Evolutionary conservation across 2,888 invertebrate species (phyloP), one percentile per base, ranked within the genome.

Genomic region (Eristalis pertinax): DNA sequence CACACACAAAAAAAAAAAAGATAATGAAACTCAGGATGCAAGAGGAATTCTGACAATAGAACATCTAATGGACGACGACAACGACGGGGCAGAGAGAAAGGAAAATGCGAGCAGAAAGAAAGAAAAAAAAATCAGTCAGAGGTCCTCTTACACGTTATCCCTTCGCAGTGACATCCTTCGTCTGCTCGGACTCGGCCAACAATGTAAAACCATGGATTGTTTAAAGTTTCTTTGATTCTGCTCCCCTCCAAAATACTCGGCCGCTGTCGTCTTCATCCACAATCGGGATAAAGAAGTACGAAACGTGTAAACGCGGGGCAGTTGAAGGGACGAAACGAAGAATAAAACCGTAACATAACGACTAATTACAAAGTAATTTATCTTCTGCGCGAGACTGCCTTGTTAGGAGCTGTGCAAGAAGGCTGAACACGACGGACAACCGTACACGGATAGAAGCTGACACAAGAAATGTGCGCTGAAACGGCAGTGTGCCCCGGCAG

Each of bases 361-460:
- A 84, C 84, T 87, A 87, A 87, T 87, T 87, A 87, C 84, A 80
- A 73, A 84, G 87, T 87, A 79, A 87, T 87, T 87, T 87, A 87
- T 87, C 84, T 84, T 84, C 72, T 67, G 76, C 75, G 62, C 78
- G 83, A 72, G 82, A 75, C 62, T 72, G 65, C 70, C 70, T 29
- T 69, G 73, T 70, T 70, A 58, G 41, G 60, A 75, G 60, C 64
- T 72, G 35, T 73, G 73, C 24, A 65, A 83, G 58, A 32, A 50
- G 13, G 41, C 26, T 5, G 56, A 56, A 70, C 43, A 32, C 65
- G 56, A 76, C 68, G 29, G 70, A 65, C 82, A 65, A 69, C 35
- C 63, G 74, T 62, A 41, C 56, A 74, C 50, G 74, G 43, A 63
- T 56, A 73, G 41, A 29, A 73, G 70, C 72, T 75, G 65, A 75